Conservation (phyloP, 2,888 invertebrate species). For the Antheraea yamamai region DNA sequence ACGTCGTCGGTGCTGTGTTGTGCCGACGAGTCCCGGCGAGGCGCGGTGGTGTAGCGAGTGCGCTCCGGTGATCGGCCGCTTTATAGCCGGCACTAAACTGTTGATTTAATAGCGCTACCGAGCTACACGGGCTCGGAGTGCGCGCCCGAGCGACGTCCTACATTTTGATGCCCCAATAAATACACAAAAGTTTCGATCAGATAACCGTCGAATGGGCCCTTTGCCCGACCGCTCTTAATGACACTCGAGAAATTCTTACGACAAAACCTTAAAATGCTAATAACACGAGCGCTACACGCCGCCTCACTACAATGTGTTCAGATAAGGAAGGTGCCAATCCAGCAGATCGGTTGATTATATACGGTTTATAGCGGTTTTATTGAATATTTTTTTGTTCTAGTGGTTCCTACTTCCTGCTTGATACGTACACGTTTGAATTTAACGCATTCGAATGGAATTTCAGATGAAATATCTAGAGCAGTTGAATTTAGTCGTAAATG, state of each 20-base stretch:
- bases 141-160: slow-evolving; percentile 28
- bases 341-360: slow-evolving; percentile 56
- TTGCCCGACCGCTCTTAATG: slow-evolving; percentile 48
- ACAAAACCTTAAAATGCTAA: slow-evolving; percentile 59
- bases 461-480: neutral
- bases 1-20: neutral
- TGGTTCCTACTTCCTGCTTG: slow-evolving; percentile 13
- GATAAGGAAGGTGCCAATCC: slow-evolving; percentile 59
- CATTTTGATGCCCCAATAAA: slow-evolving; percentile 69
- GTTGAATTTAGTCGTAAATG: neutral
- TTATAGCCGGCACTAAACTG: slow-evolving; percentile 76
- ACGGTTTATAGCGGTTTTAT: slow-evolving; percentile 58
- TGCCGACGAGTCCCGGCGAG: slow-evolving; percentile 30
- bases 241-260: slow-evolving; percentile 52
- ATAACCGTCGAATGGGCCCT: slow-evolving; percentile 54
- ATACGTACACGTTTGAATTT: neutral
- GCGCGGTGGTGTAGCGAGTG: slow-evolving; percentile 29
- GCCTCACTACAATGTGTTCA: slow-evolving; percentile 20
- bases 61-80: slow-evolving; percentile 57
- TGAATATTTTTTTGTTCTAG: slow-evolving; percentile 42
- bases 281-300: slow-evolving; percentile 47
- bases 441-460: slow-evolving; percentile 2
- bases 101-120: slow-evolving; percentile 73
- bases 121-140: slow-evolving; percentile 57
- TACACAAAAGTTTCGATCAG: slow-evolving; percentile 69